phyloP scores from a whole-genome alignment of 2,888 invertebrate species.

The Harpagoxenus sublaevis region DNA sequence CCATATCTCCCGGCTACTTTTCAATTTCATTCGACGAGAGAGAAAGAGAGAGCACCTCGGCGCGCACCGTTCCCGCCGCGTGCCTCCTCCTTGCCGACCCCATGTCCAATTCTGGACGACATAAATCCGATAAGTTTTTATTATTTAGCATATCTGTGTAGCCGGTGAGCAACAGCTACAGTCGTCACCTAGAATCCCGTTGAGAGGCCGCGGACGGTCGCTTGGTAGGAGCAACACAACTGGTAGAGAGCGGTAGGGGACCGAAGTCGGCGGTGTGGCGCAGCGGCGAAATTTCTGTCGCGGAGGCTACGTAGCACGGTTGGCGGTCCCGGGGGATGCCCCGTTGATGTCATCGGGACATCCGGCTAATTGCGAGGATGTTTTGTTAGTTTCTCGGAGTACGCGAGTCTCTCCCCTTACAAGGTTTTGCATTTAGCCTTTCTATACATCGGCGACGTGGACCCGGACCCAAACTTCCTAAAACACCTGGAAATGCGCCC shows the following conservation, averaged over 20 bases:
- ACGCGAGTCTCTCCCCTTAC: constrained; percentile 81
- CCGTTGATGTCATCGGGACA: constrained; percentile 83
- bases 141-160: constrained; percentile 74
- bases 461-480: constrained; percentile 62
- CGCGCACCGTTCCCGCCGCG: constrained; percentile 3
- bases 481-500: constrained; percentile 51
- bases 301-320: constrained; percentile 59
- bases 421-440: constrained; percentile 85
- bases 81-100: background rate
- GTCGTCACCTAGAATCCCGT: constrained; percentile 55
- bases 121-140: constrained; percentile 81
- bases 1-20: constrained; percentile 77
- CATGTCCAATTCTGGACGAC: constrained; percentile 63
- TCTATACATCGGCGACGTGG: constrained; percentile 73
- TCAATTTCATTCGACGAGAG: constrained; percentile 76
- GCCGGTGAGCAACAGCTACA: constrained; percentile 24
- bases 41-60: constrained; percentile 44
- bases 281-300: constrained; percentile 66
- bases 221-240: constrained; percentile 34
- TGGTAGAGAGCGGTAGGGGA: constrained; percentile 35
- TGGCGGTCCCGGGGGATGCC: constrained; percentile 76
- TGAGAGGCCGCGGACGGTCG: constrained; percentile 42
- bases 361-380: constrained; percentile 84
- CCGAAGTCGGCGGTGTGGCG: constrained; percentile 54
- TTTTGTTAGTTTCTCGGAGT: constrained; percentile 83